Evolutionary conservation across 2,888 invertebrate genomes (phyloP).

Genomic region (Auanema sp.): DNA sequence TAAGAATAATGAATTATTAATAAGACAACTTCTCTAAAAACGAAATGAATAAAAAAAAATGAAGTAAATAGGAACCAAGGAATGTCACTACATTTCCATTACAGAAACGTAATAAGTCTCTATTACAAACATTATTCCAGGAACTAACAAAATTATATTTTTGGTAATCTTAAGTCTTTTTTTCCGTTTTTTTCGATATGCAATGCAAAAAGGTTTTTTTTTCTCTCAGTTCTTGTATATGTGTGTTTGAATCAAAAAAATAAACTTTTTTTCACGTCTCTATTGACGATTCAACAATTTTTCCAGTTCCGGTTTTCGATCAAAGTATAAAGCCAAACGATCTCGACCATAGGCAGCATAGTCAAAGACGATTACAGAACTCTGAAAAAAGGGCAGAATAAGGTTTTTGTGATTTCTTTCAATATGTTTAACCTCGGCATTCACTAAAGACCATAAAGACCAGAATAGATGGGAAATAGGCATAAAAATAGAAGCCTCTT

Average conservation of each 20-base stretch:
- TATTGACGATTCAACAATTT: constrained; percentile 22
- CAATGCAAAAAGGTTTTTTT: constrained; percentile 2
- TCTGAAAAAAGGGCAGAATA: constrained; percentile 15
- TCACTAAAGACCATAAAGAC: constrained; percentile 46
- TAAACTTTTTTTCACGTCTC: not conserved
- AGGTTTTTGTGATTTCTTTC: not conserved
- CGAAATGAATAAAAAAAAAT: too few relatives aligned
- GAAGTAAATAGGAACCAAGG: too few relatives aligned
- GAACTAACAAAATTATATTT: too few relatives aligned
- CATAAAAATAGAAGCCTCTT: constrained; percentile 46
- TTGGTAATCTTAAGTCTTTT: too few relatives aligned
- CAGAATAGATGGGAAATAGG: constrained; percentile 48
- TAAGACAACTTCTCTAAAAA: too few relatives aligned
- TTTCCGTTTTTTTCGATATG: too few relatives aligned
- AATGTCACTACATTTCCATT: too few relatives aligned
- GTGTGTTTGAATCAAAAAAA: not conserved
- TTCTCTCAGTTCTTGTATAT: not conserved
- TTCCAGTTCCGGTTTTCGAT: constrained; percentile 37
- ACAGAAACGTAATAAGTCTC: too few relatives aligned
- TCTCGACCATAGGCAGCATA: constrained; percentile 44
- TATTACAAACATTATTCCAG: too few relatives aligned
- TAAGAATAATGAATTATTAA: too few relatives aligned
- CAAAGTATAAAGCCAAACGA: constrained; percentile 46
- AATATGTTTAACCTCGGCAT: constrained; percentile 31
- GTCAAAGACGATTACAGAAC: constrained; percentile 39